Conservation (phyloP, 2,797 vertebrate species). For the Arnoldichthys spilopterus region DNA sequence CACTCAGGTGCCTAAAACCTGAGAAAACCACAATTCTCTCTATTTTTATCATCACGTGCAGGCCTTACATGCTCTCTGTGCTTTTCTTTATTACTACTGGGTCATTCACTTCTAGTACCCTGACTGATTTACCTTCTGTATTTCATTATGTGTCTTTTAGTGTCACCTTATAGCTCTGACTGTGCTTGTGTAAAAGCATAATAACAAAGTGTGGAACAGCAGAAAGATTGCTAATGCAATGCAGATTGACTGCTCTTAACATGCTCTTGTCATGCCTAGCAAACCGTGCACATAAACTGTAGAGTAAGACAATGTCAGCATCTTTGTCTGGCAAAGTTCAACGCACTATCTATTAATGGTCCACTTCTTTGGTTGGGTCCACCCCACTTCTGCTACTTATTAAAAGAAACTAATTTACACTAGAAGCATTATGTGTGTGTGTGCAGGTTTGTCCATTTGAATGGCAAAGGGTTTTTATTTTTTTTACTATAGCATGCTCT, state of each 20-base stretch:
- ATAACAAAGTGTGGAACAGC: not conserved
- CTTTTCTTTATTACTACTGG: not conserved
- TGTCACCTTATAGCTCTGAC: not conserved
- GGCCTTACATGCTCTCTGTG: conserved; percentile 45
- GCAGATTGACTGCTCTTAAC: not conserved
- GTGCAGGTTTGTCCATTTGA: not conserved
- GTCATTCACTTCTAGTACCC: not conserved
- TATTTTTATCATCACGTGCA: conserved; percentile 61
- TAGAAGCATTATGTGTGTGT: no score
- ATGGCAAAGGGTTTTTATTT: not conserved
- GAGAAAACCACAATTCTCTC: conserved; percentile 44
- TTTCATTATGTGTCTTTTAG: not conserved
- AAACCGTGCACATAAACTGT: not conserved
- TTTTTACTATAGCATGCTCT: not conserved
- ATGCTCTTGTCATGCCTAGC: not conserved
- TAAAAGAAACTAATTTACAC: no score
- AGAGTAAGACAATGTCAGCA: conserved; percentile 33
- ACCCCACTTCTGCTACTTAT: not conserved
- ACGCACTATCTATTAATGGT: conserved; percentile 21
- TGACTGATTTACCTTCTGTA: not conserved
- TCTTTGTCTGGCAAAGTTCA: conserved; percentile 23
- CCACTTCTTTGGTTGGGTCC: not conserved
- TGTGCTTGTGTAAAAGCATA: not conserved
- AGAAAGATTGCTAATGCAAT: not conserved
- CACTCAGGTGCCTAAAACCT: conserved; percentile 55